phyloP scores from a whole-genome alignment of 2,113 vertebrate species.

The Zosterops hypoxanthus region DNA sequence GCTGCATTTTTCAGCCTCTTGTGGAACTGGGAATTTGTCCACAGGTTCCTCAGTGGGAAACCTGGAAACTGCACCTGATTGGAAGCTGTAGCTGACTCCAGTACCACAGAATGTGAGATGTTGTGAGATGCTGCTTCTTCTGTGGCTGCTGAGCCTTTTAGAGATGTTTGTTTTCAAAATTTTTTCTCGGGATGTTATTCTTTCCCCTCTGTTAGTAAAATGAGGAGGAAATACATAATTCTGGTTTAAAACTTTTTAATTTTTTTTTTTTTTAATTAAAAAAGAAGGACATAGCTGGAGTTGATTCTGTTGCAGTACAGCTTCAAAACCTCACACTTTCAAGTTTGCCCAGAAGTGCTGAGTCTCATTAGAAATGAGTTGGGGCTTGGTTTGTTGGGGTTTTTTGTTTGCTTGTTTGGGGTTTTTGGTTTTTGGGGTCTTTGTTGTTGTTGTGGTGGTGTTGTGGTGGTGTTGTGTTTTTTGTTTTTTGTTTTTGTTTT shows the following conservation, averaged over 20 bases:
- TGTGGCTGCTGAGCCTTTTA: background rate
- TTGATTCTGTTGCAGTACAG: background rate
- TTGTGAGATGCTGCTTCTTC: background rate
- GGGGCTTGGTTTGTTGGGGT: background rate
- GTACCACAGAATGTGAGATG: background rate
- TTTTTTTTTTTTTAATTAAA: background rate
- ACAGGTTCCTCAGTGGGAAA: background rate
- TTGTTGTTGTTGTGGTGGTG: too few relatives aligned
- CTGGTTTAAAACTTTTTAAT: background rate
- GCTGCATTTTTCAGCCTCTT: background rate
- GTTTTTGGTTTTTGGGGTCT: background rate
- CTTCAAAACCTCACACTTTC: background rate
- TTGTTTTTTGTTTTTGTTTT: too few relatives aligned
- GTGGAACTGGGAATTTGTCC: background rate
- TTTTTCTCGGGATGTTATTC: background rate
- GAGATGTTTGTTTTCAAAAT: background rate
- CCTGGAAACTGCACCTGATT: background rate
- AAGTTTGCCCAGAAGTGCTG: background rate
- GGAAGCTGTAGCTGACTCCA: background rate
- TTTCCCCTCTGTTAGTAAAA: background rate
- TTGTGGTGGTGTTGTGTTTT: too few relatives aligned
- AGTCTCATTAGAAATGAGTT: background rate
- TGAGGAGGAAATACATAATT: background rate
- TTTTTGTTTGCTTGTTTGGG: too few relatives aligned
- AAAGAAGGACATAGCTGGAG: background rate